Base-by-base conservation (phyloP, 2,888 invertebrate genomes). In the Ctena decussata region DNA sequence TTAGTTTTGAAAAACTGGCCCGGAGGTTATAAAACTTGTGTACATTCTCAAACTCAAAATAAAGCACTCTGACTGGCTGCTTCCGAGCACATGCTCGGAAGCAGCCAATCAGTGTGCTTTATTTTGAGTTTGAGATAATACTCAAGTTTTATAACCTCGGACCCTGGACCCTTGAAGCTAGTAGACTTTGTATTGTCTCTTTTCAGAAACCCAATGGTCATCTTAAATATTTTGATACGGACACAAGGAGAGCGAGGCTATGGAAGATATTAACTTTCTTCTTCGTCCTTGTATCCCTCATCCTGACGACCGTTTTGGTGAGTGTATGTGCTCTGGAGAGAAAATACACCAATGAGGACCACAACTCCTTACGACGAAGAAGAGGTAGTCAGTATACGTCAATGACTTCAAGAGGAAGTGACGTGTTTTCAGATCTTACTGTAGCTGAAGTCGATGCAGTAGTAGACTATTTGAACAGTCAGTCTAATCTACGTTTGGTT, bases 391-490 rank as follows among this genome's bases (percentile, higher is more conserved):
- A 44, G 30, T 32, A 57, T 24, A 71, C 57, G 24, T 57, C 24
- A 32, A 78, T 32, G 35, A 21, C 65, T 35, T 65, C 88, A 41
- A 89, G 85, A 82, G 86, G 82, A 77, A 83, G 86, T 74, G 91
- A 91, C 77, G 91, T 92, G 3, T 93, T 94, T 73, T 89, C 92
- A 0, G 92, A 92, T 30, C 85, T 94, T 11, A 89, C 90, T 5
- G 49, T 53, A 0, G 74, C 78, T 0, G 94, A 94, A 77, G 91
- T 94, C 8, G 74, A 90, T 27, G 76, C 60, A 8, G 89, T 94
- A 0, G 77, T 92, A 0, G 44, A 88, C 6, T 92, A 89, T 77
- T 79, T 94, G n/a, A 74, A 90, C 41, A 35, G 49, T 27, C 84
- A 92, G 24, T 46, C 79, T 69, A 71, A 74, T n/a, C 75, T 94